Percentiles rank a stretch among this genome's conserved stretches.
Conservation (phyloP, 2,888 invertebrate genomes). For the Drosophila monieri region DNA sequence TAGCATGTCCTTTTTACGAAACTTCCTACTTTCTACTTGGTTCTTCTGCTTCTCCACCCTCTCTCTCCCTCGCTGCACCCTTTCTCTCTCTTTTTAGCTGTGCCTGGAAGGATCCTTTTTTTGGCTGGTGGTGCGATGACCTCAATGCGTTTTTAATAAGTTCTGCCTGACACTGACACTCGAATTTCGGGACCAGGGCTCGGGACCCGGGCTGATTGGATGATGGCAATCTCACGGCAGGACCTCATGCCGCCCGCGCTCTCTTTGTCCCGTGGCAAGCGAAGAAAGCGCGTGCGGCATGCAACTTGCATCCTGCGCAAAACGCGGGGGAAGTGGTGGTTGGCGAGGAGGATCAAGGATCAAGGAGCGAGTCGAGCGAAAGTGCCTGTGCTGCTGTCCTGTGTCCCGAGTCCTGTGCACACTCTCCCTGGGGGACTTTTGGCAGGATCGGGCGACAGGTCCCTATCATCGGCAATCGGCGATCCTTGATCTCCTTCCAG, state of each 20-base stretch:
- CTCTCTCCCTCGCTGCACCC: background rate
- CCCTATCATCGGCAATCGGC: constrained; percentile 43
- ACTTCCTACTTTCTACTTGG: constrained; percentile 4
- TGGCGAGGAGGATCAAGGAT: background rate
- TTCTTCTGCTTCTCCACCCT: background rate
- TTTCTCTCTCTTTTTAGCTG: background rate
- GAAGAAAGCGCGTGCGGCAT: constrained; percentile 60
- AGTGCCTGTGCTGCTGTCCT: constrained; percentile 12
- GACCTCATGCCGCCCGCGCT: constrained; percentile 15
- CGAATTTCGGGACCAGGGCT: constrained; percentile 3
- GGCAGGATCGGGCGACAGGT: constrained; percentile 15
- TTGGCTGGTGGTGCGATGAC: constrained; percentile 38
- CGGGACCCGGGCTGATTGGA: constrained; percentile 59
- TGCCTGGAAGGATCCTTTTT: constrained; percentile 6
- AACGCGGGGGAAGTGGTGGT: background rate
- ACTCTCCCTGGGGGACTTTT: constrained; percentile 25
- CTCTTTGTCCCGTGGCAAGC: constrained; percentile 1
- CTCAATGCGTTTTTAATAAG: constrained; percentile 67
- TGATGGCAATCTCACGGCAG: constrained; percentile 63
- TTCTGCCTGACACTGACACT: constrained; percentile 43
- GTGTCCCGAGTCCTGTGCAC: constrained; percentile 10
- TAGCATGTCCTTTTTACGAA: too few species aligned
- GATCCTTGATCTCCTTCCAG: constrained; percentile 36
- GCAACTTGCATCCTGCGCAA: constrained; percentile 46
- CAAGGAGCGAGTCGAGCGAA: constrained; percentile 25